A percentile compares a stretch with the other conserved stretches of the same genome.
Conservation (phyloP, 2,888 invertebrate genomes). For the Aleiodes alternator region DNA sequence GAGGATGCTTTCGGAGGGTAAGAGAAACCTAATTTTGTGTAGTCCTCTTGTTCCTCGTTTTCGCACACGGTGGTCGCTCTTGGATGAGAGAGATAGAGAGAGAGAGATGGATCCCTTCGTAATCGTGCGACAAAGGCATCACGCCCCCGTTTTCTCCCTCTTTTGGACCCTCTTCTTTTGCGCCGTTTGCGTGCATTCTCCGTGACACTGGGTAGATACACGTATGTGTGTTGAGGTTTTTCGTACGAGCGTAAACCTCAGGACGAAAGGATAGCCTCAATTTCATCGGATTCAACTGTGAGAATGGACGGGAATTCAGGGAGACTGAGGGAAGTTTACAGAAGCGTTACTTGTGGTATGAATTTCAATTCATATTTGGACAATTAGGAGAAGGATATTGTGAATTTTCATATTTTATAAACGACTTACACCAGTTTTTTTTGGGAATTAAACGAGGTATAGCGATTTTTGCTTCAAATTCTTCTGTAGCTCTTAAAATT, state of each 20-base stretch:
- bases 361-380: background rate
- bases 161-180: slow-evolving; percentile 11
- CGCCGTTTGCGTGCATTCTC: background rate
- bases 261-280: slow-evolving; percentile 1
- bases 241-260: slow-evolving; percentile 6
- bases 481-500: too few relatives aligned
- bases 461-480: too few relatives aligned
- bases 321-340: background rate
- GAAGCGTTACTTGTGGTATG: background rate
- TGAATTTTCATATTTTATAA: background rate
- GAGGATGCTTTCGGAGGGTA: background rate
- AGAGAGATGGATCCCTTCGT: slow-evolving; percentile 55
- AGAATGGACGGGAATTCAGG: background rate
- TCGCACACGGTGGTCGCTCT: slow-evolving; percentile 59
- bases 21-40: slow-evolving; percentile 22
- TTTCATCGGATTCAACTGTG: slow-evolving; percentile 1
- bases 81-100: slow-evolving; percentile 35
- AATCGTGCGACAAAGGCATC: slow-evolving; percentile 66
- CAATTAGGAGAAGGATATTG: background rate
- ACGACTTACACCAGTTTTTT: background rate
- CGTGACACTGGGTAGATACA: slow-evolving; percentile 10
- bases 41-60: slow-evolving; percentile 47
- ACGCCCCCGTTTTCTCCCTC: slow-evolving; percentile 36
- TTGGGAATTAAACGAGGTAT: background rate
- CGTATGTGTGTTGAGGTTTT: slow-evolving; percentile 3